Percentiles rank a stretch among this genome's conserved stretches.
Conservation (phyloP, 1,140 invertebrate species). For the Aphelinus certus region DNA sequence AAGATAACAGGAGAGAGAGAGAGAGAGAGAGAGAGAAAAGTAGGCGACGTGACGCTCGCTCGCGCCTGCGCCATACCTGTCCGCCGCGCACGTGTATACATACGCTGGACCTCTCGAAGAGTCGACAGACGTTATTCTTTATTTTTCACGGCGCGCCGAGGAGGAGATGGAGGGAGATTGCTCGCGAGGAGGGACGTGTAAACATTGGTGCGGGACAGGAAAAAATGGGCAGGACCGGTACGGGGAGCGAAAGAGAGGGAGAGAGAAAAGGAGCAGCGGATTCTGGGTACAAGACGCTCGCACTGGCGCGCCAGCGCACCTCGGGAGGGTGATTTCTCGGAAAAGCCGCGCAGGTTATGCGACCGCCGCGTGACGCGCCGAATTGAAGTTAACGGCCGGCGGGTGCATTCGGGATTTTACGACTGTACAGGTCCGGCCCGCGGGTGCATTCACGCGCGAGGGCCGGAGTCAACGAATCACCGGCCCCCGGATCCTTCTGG, state of each 20-base stretch:
- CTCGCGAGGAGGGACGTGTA: not conserved
- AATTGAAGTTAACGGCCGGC: constrained; percentile 29
- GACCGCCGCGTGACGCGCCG: constrained; percentile 23
- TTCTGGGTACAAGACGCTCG: constrained; percentile 7
- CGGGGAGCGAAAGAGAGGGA: not conserved
- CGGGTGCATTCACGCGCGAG: too few relatives aligned
- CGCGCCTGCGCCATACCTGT: too few relatives aligned
- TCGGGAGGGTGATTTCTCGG: constrained; percentile 36
- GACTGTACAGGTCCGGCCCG: not conserved
- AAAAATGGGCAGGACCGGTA: not conserved
- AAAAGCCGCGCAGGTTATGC: constrained; percentile 24
- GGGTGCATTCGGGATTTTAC: constrained; percentile 23
- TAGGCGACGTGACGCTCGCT: too few relatives aligned
- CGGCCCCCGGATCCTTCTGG: not conserved
- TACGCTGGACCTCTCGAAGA: not conserved
- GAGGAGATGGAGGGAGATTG: too few relatives aligned
- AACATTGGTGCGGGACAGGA: constrained; percentile 8
- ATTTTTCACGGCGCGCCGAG: not conserved
- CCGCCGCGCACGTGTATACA: not conserved
- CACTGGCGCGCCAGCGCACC: not conserved
- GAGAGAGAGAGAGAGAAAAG: constrained; percentile 20
- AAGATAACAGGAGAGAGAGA: not conserved
- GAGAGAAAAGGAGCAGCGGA: constrained; percentile 11
- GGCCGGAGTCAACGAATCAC: too few relatives aligned
- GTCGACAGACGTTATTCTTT: not conserved